phyloP scores from a whole-genome alignment of 35 echinoderm and acorn worm species.

The Apostichopus californicus region DNA sequence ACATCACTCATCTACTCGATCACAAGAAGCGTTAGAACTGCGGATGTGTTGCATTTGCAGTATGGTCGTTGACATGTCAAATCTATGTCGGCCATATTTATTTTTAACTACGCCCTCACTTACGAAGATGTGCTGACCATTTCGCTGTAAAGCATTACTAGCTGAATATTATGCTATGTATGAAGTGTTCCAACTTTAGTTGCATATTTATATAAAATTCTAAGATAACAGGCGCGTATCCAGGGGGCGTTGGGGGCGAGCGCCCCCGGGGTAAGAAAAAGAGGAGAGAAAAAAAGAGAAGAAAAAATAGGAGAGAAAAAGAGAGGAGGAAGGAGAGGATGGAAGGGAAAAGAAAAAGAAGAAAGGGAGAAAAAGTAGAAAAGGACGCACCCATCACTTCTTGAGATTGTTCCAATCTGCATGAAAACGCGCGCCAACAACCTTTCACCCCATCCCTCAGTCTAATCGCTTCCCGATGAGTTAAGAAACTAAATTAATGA shows the following conservation, averaged over 20 bases:
- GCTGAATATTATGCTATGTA: no score
- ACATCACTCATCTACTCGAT: not conserved
- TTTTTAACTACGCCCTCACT: conserved; percentile 25
- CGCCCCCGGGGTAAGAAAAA: no score
- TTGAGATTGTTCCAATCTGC: no score
- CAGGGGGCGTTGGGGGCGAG: no score
- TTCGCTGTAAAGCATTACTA: not conserved
- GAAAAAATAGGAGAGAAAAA: not conserved
- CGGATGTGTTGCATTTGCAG: not conserved
- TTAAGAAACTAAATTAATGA: no score
- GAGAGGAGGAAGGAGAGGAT: not conserved
- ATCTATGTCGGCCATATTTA: conserved; percentile 25
- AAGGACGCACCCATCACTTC: no score
- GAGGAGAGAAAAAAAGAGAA: no score
- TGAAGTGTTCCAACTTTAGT: no score
- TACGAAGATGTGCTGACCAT: not conserved
- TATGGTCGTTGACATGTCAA: conserved; percentile 30
- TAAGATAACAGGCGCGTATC: no score
- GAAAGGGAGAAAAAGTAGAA: not conserved
- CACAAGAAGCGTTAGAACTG: not conserved
- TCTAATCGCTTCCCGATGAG: no score
- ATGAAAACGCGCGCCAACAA: not conserved
- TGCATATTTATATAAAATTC: no score
- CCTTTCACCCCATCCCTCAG: not conserved
- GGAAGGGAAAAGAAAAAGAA: not conserved